Evolutionary conservation across 2,888 invertebrate genomes (phyloP), one percentile per base, ranked within the genome.

Genomic region (Clivina fossor): DNA sequence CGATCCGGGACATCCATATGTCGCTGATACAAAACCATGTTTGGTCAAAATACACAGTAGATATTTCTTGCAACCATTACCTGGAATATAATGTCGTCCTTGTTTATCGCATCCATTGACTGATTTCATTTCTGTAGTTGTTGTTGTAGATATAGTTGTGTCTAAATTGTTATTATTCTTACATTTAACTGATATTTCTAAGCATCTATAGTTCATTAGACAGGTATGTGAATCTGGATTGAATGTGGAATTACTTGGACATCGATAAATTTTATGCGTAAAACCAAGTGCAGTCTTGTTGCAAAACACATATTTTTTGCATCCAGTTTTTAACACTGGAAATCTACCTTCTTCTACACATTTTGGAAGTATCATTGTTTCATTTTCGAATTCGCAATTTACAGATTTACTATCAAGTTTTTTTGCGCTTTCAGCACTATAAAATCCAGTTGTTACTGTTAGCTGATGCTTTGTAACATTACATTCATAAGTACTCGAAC

Each of bases 1-100:
- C 19, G 50, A 59, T 28, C 48, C 59, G 0, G 75, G 75, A 47
- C 77, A 78, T 11, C 30, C 16, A 33, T 62, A 61, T 18, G 38
- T 16, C 1, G 58, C 56, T 50, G 60, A 56, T 33, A 58, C 48
- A 5, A 63, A 57, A 8, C 59, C 53, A 20, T 59, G 60, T 19
- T 60, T 57, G 0, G 37, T 44, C n/a, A 51, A 49, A 2, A 58
- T 58, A 38, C 65, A 64, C 1, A 62, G 48, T 44, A 57, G 60
- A 37, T 60, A 65, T 2, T 58, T 59, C 16, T 38, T 56, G 24
- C 65, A 64, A 8, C 58, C 55, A 3, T 41, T 9, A 47, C 64
- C 62, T 66, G 0, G 16, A 22, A 53, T 24, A 16, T 15, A 7
- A 11, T 28, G 3, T 28, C 28, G 33, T 3, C 53, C 44, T 13